A percentile compares a stretch with the other conserved stretches of the same genome.
Conservation (phyloP, 2,888 invertebrate species). For the Cataglyphis albicans region DNA sequence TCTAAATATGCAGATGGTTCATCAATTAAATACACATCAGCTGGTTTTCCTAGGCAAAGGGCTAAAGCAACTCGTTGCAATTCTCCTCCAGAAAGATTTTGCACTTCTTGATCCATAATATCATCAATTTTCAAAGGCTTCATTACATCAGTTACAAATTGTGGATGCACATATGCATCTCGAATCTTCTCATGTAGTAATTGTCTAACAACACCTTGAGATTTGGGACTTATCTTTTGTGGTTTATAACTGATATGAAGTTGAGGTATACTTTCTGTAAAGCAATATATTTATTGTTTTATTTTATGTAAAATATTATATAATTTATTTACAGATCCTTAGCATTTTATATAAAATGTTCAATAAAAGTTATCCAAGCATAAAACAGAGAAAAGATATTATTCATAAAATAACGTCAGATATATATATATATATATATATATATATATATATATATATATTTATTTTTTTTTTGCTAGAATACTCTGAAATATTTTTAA, state of each 20-base stretch:
- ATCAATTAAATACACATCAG: slow-evolving; percentile 99
- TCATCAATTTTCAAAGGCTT: slow-evolving; percentile 98
- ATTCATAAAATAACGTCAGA: neutral
- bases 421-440: too few relatives aligned
- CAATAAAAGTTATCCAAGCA: neutral
- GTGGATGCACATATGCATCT: slow-evolving; percentile 98
- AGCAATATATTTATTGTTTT: neutral
- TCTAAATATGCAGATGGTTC: slow-evolving; percentile 99
- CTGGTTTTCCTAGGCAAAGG: slow-evolving; percentile 98
- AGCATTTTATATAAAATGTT: neutral
- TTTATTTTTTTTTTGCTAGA: too few relatives aligned
- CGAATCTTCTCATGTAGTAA: slow-evolving; percentile 98
- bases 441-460: too few relatives aligned
- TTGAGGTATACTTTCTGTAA: slow-evolving; percentile 91
- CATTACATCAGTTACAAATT: slow-evolving; percentile 99
- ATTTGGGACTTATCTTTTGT: slow-evolving; percentile 99
- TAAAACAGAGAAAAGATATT: neutral
- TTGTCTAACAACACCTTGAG: slow-evolving; percentile 96
- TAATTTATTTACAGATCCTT: neutral
- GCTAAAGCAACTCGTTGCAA: slow-evolving; percentile 98
- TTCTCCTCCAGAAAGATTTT: slow-evolving; percentile 99
- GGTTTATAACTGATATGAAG: slow-evolving; percentile 99
- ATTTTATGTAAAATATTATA: neutral
- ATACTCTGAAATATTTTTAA: too few relatives aligned
- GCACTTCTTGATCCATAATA: slow-evolving; percentile 99